phyloP scores from a whole-genome alignment of 64 coral and sea anemone species.

The Pocillopora damicornis region DNA sequence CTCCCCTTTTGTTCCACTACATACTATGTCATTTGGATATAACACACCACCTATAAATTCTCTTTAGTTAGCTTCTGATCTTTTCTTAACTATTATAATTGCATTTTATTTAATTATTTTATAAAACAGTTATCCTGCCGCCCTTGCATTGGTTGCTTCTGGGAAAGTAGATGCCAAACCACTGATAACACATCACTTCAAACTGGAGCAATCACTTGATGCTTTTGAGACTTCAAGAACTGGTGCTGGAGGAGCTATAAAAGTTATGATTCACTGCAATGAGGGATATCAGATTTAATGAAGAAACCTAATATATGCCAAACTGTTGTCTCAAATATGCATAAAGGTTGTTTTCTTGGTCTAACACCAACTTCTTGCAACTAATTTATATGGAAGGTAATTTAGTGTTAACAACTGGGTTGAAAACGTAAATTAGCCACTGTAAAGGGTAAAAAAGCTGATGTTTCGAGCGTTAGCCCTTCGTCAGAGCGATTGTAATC shows the following conservation, averaged over 20 bases:
- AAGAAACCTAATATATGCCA: not conserved
- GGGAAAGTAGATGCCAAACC: conserved; percentile 91
- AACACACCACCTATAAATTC: no score
- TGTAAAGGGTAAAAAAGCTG: no score
- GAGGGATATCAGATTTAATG: conserved; percentile 23
- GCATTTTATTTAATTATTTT: not conserved
- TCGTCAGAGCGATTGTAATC: no score
- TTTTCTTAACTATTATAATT: not conserved
- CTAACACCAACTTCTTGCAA: no score
- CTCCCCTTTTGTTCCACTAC: no score
- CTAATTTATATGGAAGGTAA: no score
- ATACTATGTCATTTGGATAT: no score
- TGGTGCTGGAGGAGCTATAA: conserved; percentile 90
- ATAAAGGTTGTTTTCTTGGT: no score
- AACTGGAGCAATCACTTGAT: conserved; percentile 80
- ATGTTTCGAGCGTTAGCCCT: no score
- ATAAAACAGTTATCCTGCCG: conserved; percentile 64
- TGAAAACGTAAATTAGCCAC: no score
- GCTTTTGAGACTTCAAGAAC: conserved; percentile 91
- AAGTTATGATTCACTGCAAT: conserved; percentile 93
- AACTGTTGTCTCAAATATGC: not conserved
- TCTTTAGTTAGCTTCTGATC: not conserved
- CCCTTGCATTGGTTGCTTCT: conserved; percentile 77
- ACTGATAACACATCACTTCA: conserved; percentile 85
- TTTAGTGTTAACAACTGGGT: no score